phyloP scores from a whole-genome alignment of 2,797 vertebrate genomes.

The Arnoldichthys spilopterus region DNA sequence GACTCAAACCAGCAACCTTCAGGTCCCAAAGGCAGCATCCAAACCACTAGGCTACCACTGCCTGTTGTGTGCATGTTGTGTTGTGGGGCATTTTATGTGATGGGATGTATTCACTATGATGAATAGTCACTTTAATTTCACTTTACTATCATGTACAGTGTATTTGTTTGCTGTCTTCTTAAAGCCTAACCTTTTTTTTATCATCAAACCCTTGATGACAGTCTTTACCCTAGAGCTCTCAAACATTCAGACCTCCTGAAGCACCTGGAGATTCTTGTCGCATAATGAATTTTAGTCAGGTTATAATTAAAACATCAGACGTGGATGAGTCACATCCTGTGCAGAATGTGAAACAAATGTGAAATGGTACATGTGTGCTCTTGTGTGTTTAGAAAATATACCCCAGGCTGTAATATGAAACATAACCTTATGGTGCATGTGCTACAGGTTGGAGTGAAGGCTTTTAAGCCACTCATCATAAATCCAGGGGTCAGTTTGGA shows the following conservation, averaged over 20 bases:
- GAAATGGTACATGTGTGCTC: conserved; percentile 44
- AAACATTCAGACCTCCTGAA: conserved; percentile 39
- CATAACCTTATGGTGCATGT: conserved; percentile 28
- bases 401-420: not conserved
- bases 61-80: too few relatives aligned
- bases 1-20: too few relatives aligned
- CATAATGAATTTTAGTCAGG: conserved; percentile 37
- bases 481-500: not conserved
- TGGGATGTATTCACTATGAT: too few relatives aligned
- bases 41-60: too few relatives aligned
- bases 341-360: conserved; percentile 51
- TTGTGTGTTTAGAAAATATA: conserved; percentile 10
- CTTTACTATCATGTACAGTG: too few relatives aligned
- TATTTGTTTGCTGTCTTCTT: too few relatives aligned
- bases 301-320: conserved; percentile 51
- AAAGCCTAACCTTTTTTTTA: too few relatives aligned
- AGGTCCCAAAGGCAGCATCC: too few relatives aligned
- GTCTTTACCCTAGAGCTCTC: not conserved
- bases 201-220: conserved; percentile 13
- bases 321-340: conserved; percentile 7
- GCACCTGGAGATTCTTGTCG: conserved; percentile 29
- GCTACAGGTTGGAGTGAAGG: conserved; percentile 5
- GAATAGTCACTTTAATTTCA: too few relatives aligned
- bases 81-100: too few relatives aligned
- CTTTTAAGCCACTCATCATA: not conserved